phyloP scores from a whole-genome alignment of 2,888 invertebrate genomes.

The Lissonota sp. region DNA sequence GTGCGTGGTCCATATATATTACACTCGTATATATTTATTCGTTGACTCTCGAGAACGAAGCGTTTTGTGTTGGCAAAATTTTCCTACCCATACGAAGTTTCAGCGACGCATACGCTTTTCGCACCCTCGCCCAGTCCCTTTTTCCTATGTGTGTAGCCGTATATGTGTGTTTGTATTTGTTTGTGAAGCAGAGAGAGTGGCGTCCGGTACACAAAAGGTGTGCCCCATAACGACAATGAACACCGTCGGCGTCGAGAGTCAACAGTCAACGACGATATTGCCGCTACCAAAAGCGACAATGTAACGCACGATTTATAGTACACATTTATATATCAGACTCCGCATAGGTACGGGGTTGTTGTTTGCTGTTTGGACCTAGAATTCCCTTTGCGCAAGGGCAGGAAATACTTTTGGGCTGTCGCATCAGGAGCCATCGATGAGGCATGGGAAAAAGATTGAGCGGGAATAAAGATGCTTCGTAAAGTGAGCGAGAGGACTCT shows the following conservation, averaged over 20 bases:
- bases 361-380: not conserved
- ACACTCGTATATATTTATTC: slow-evolving; percentile 37
- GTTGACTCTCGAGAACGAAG: slow-evolving; percentile 1
- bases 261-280: slow-evolving; percentile 79
- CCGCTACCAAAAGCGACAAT: slow-evolving; percentile 78
- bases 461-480: slow-evolving; percentile 38
- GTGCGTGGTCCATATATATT: slow-evolving; percentile 14
- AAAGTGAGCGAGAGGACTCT: slow-evolving; percentile 42
- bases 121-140: slow-evolving; percentile 54
- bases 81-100: slow-evolving; percentile 49
- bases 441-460: slow-evolving; percentile 54
- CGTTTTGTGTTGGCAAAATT: slow-evolving; percentile 27
- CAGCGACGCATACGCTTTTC: slow-evolving; percentile 55
- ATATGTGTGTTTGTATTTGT: slow-evolving; percentile 75
- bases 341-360: slow-evolving; percentile 24
- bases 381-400: slow-evolving; percentile 25
- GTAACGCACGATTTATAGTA: slow-evolving; percentile 82
- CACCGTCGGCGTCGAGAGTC: slow-evolving; percentile 75
- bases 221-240: slow-evolving; percentile 76
- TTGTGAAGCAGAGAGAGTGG: slow-evolving; percentile 78
- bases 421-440: slow-evolving; percentile 54
- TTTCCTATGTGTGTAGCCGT: slow-evolving; percentile 72
- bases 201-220: slow-evolving; percentile 79
- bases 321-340: slow-evolving; percentile 41
- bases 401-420: too few relatives aligned